A percentile compares a stretch with the other conserved stretches of the same genome.
Conservation (phyloP, 2,113 vertebrate genomes). For the Xenotilapia flavipinnis region DNA sequence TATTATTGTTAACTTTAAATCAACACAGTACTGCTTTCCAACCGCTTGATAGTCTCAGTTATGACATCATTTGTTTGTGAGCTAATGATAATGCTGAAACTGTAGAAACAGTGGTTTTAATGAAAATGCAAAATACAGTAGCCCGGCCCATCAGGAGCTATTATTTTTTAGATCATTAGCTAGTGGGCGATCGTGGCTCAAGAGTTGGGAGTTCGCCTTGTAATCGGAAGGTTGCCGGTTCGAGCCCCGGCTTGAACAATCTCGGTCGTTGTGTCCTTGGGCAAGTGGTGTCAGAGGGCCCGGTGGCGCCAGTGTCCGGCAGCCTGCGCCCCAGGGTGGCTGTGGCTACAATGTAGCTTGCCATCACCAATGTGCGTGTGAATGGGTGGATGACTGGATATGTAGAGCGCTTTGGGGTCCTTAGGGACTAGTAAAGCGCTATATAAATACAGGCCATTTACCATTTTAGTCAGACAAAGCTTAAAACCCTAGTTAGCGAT, state of each 20-base stretch:
- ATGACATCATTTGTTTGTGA: neutral
- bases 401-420: neutral
- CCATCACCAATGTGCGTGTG: rapidly evolving
- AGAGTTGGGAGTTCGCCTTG: neutral
- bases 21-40: neutral
- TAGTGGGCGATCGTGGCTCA: neutral
- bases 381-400: neutral
- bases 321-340: neutral
- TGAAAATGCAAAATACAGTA: neutral
- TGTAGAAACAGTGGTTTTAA: neutral
- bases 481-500: neutral
- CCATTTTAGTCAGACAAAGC: neutral
- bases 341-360: neutral
- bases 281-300: neutral
- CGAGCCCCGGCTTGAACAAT: rapidly evolving
- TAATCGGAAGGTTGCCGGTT: neutral
- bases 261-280: rapidly evolving
- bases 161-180: neutral
- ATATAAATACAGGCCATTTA: neutral
- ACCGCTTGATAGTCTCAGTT: rapidly evolving
- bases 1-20: neutral
- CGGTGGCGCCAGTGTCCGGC: neutral
- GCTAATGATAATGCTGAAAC: neutral
- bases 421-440: neutral
- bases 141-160: too few species aligned